phyloP scores from a whole-genome alignment of 1,140 invertebrate genomes.

The Drosophila nikananu region DNA sequence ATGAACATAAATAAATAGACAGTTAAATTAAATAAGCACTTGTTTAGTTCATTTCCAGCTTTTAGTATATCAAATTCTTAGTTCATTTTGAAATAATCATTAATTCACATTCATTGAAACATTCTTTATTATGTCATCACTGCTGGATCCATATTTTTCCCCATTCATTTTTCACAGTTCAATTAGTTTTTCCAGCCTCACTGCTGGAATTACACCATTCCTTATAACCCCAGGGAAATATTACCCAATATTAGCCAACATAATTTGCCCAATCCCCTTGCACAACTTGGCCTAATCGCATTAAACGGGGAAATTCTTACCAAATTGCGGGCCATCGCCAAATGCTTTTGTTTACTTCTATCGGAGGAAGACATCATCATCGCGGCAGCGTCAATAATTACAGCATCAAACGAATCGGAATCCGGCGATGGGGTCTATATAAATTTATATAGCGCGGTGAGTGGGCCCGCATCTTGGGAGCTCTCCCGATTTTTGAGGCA shows the following conservation, averaged over 20 bases:
- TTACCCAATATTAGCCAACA: constrained; percentile 45
- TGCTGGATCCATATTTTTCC: background rate
- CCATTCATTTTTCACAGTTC: background rate
- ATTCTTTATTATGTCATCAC: background rate
- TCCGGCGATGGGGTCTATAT: constrained; percentile 11
- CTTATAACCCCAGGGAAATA: background rate
- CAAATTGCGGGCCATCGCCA: constrained; percentile 30
- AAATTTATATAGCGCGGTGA: constrained; percentile 7
- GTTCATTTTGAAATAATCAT: background rate
- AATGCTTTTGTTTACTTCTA: constrained; percentile 41
- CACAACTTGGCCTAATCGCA: constrained; percentile 60
- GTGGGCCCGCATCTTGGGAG: constrained; percentile 23
- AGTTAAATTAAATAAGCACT: background rate
- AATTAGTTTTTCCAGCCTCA: constrained; percentile 3
- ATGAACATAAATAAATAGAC: constrained; percentile 3
- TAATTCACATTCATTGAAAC: too few species aligned
- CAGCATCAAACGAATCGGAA: constrained; percentile 42
- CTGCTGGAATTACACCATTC: constrained; percentile 13
- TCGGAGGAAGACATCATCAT: constrained; percentile 11
- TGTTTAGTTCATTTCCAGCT: background rate
- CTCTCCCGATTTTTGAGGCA: constrained; percentile 33
- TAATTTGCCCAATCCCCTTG: constrained; percentile 54
- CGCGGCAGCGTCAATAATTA: constrained; percentile 58
- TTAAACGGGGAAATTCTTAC: constrained; percentile 33
- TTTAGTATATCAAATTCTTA: background rate